Conservation (phyloP, 2,888 invertebrate species). For the Thymelicus sylvestris region DNA sequence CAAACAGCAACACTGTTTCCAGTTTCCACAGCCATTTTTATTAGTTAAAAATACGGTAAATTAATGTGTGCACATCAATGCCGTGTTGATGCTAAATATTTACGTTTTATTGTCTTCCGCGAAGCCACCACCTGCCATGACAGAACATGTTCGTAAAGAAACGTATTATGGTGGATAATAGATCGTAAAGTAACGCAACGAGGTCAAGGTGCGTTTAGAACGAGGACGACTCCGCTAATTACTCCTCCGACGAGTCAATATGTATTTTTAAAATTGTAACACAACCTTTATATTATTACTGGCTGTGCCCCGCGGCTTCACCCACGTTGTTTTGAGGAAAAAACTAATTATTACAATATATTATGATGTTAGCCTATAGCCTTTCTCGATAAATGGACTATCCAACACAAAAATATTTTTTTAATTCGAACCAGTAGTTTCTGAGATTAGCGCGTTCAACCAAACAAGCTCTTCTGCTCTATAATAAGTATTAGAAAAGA, state of each 20-base stretch:
- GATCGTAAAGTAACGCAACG: conserved; percentile 71
- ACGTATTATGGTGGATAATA: conserved; percentile 67
- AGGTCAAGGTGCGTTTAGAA: conserved; percentile 80
- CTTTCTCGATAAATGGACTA: no score
- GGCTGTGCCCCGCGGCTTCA: no score
- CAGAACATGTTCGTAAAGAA: conserved; percentile 63
- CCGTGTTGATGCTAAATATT: conserved; percentile 44
- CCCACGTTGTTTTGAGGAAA: no score
- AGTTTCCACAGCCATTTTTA: background rate
- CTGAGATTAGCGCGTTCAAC: no score
- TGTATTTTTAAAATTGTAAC: conserved; percentile 46
- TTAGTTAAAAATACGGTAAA: conserved; percentile 1
- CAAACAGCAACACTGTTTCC: background rate
- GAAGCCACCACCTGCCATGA: conserved; percentile 59
- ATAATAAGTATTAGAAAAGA: no score
- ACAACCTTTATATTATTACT: background rate
- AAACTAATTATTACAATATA: no score
- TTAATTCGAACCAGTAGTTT: no score
- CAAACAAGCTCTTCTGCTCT: no score
- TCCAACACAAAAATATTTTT: no score
- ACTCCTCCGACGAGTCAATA: conserved; percentile 62
- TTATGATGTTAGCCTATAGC: no score
- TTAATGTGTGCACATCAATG: conserved; percentile 25
- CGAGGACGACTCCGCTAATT: conserved; percentile 76
- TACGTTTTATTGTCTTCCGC: conserved; percentile 52